Percentiles rank a stretch among this genome's conserved stretches.
Conservation (phyloP, 2,113 vertebrate genomes). For the Prinia subflava region DNA sequence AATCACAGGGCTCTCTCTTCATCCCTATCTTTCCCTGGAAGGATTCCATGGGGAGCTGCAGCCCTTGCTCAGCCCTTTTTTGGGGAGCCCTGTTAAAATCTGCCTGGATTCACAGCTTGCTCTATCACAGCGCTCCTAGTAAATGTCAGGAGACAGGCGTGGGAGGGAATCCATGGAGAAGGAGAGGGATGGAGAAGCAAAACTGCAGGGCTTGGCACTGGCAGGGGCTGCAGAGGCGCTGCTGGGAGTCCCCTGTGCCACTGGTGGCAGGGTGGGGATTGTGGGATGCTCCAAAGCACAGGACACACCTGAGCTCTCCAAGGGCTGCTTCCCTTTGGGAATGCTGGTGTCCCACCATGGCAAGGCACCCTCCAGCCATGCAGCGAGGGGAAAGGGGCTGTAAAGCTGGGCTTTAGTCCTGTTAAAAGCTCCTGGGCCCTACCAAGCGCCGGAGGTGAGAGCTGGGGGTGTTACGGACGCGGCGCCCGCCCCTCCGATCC, state of each 20-base stretch:
- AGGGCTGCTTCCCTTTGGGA: background rate
- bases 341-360: background rate
- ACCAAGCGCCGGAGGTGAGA: background rate
- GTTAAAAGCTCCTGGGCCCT: conserved; percentile 43
- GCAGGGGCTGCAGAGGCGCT: background rate
- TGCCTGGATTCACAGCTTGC: background rate
- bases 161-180: conserved; percentile 28
- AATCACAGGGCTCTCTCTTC: background rate
- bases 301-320: background rate
- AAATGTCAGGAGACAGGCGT: conserved; percentile 1
- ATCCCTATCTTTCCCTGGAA: background rate
- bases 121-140: background rate
- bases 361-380: background rate
- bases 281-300: background rate
- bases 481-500: conserved; percentile 17
- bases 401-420: conserved; percentile 59
- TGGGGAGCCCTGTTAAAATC: background rate
- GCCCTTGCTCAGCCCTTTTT: background rate
- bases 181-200: conserved; percentile 20
- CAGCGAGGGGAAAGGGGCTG: background rate
- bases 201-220: background rate
- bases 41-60: background rate
- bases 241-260: background rate
- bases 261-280: fast-evolving
- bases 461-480: conserved; percentile 18